Base-by-base conservation (phyloP, 2,888 invertebrate genomes). In the Callyntrura sp. region DNA sequence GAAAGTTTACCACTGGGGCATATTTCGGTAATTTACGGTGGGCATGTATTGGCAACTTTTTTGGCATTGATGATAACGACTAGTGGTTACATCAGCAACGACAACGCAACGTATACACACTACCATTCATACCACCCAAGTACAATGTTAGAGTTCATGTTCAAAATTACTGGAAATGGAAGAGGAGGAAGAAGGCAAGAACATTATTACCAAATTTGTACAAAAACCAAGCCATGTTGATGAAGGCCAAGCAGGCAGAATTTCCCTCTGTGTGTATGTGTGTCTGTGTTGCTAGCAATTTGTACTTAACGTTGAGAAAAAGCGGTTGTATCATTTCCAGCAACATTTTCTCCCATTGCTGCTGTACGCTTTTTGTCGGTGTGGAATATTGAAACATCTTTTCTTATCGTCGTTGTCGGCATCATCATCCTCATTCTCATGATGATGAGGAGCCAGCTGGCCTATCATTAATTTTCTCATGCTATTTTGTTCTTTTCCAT, bases 391-490 rank as follows among this genome's bases (percentile, higher is more conserved):
- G 85, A 90, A 86, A 82, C 85, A 86, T 90, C 85, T 90, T 90
- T 76, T 90, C 85, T 60, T 81, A 70, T 60, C 76, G 51, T 76
- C 51, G 25, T 51, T 20, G 45, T 57, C 57, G 14, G n/a, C 57
- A 17, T 17, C n/a, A 35, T 57, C n/a, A 14, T 57, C 17, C 0
- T 65, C 14, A 68, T 57, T 17, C 57, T 57, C 17, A 14, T 65
- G 28, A 68, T n/a, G 68, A 35, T 23, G 25, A 70, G 76, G 85
- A 82, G 85, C 85, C 90, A 90, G 85, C 90, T 90, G 90, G 90
- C 45, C 90, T 73, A 90, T 90, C 90, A 90, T 90, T 90, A 90
- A 90, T 90, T 90, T 90, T 90, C 90, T 81, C 90, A 90, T 81
- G 85, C 45, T 82, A 73, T 78, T 45, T 51, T 76, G 51, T 76